These are phyloP conservation scores for Myripristis murdjan DNA, from an alignment of 2,797 vertebrate species.

Conservation along the genomic window DNA sequence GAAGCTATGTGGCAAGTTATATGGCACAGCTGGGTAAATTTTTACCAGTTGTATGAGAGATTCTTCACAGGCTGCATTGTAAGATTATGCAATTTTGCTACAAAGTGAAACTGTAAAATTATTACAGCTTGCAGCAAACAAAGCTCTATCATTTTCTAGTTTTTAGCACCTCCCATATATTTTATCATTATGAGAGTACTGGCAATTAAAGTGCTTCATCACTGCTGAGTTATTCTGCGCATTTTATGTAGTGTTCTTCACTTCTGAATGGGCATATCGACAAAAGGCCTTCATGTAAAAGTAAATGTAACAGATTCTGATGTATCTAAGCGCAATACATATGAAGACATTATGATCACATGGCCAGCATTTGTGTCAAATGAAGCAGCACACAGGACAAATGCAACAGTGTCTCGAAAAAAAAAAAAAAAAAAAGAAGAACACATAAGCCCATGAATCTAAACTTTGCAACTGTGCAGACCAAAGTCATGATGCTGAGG, in stretches of 20 bases:
- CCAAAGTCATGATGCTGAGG: slow-evolving; percentile 71
- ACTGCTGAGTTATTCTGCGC: not conserved
- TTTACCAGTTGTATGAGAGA: not conserved
- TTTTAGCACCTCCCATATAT: slow-evolving; percentile 4
- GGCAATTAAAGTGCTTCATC: no score
- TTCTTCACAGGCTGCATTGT: not conserved
- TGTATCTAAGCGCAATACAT: not conserved
- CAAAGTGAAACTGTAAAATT: slow-evolving; percentile 17
- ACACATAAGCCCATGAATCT: slow-evolving; percentile 41
- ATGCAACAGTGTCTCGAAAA: not conserved
- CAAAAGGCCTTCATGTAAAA: slow-evolving; percentile 14
- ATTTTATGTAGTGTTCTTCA: not conserved
- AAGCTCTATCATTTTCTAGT: not conserved
- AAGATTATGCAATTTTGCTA: not conserved
- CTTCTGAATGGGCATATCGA: not conserved
- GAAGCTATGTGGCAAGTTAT: not conserved
- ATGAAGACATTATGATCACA: not conserved
- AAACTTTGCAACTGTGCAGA: slow-evolving; percentile 67
- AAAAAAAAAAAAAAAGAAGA: slow-evolving; percentile 18
- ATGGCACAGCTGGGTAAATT: slow-evolving; percentile 21
- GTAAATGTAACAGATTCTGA: slow-evolving; percentile 28
- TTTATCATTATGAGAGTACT: not conserved
- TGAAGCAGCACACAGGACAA: not conserved
- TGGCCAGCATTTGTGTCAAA: not conserved
- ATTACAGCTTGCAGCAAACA: slow-evolving; percentile 12